phyloP scores from a whole-genome alignment of 2,888 invertebrate genomes.

The Drosophila niveifrons region DNA sequence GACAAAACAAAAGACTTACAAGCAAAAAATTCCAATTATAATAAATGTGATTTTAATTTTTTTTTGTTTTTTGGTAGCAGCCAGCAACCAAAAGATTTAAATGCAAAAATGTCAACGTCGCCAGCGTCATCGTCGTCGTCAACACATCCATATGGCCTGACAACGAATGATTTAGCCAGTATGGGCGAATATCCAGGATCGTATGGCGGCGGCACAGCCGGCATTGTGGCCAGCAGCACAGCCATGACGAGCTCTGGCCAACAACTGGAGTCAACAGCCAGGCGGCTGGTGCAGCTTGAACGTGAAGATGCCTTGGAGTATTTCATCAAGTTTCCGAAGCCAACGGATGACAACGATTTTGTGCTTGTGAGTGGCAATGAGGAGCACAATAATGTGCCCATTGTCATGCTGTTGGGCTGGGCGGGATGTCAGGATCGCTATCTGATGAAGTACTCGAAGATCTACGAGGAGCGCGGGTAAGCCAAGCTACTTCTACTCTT shows the following conservation, averaged over 20 bases:
- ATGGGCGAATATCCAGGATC: conserved; percentile 38
- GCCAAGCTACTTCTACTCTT: conserved; percentile 49
- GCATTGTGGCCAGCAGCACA: conserved; percentile 27
- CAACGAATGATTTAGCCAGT: conserved; percentile 43
- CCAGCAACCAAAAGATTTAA: not conserved
- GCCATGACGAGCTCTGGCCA: conserved; percentile 17
- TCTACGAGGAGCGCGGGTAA: conserved; percentile 92
- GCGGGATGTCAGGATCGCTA: conserved; percentile 92
- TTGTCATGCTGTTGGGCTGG: conserved; percentile 92
- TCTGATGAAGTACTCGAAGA: conserved; percentile 91
- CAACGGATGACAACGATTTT: conserved; percentile 85
- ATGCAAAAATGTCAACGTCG: conserved; percentile 62
- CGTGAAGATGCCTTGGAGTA: conserved; percentile 87
- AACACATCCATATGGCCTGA: conserved; percentile 59
- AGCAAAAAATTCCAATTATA: conserved; percentile 28
- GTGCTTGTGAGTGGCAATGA: conserved; percentile 86
- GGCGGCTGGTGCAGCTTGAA: conserved; percentile 30
- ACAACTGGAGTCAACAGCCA: not conserved
- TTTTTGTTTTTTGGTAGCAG: not conserved
- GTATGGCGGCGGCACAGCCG: conserved; percentile 48
- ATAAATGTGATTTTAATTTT: conserved; percentile 27
- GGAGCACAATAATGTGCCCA: conserved; percentile 88
- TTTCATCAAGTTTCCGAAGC: conserved; percentile 88
- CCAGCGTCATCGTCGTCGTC: conserved; percentile 44
- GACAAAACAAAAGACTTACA: not conserved